phyloP scores from a whole-genome alignment of 1,140 invertebrate genomes.

The Neodiprion fabricii region DNA sequence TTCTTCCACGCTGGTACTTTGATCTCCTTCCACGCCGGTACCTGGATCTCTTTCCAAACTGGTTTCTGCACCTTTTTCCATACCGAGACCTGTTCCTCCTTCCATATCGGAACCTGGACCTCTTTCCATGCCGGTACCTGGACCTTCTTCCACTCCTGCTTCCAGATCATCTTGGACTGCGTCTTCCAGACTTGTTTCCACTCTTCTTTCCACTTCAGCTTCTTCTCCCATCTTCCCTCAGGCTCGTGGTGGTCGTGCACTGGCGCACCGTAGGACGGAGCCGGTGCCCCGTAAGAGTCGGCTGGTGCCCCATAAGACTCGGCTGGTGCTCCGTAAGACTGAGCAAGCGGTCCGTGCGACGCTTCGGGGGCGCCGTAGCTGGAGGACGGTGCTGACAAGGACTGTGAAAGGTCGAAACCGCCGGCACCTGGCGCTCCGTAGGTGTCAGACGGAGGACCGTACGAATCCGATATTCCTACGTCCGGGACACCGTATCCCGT shows the following conservation, averaged over 20 bases:
- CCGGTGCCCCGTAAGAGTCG: conserved; percentile 36
- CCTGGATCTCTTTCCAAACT: conserved; percentile 70
- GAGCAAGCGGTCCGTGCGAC: conserved; percentile 28
- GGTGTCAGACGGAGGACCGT: conserved; percentile 15
- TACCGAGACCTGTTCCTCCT: conserved; percentile 63
- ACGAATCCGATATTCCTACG: conserved; percentile 16
- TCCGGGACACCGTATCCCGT: conserved; percentile 30
- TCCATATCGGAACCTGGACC: conserved; percentile 57
- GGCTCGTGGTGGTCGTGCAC: conserved; percentile 50
- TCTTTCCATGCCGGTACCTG: conserved; percentile 62
- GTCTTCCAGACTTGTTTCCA: conserved; percentile 58
- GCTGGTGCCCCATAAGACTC: conserved; percentile 42
- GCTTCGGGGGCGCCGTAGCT: conserved; percentile 24
- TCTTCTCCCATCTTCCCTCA: conserved; percentile 67
- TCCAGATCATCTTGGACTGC: conserved; percentile 29
- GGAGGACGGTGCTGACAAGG: conserved; percentile 22
- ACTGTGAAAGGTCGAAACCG: conserved; percentile 25
- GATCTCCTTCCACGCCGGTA: conserved; percentile 71
- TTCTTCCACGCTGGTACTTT: conserved; percentile 62
- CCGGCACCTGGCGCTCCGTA: not conserved
- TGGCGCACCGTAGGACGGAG: conserved; percentile 30
- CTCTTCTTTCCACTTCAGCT: conserved; percentile 70
- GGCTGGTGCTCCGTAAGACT: conserved; percentile 41
- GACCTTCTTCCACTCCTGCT: conserved; percentile 53
- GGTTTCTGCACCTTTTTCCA: conserved; percentile 73